Conservation (phyloP, 2,113 vertebrate genomes). For the Callaeas wilsoni region DNA sequence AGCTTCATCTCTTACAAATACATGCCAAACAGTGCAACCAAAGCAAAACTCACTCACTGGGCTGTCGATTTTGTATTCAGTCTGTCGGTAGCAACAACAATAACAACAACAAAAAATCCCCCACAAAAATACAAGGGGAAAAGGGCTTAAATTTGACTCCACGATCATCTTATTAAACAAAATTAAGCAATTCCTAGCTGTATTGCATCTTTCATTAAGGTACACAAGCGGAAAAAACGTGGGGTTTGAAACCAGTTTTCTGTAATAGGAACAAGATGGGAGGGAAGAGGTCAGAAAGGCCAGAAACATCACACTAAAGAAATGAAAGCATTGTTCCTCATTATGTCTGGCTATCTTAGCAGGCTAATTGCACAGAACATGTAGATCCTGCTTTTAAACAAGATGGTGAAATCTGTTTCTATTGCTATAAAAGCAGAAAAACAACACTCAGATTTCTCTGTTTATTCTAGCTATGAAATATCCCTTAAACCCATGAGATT, state of each 20-base stretch:
- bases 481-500: not conserved
- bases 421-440: not conserved
- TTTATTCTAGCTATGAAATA: not conserved
- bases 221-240: not conserved
- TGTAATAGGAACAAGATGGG: not conserved
- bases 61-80: not conserved
- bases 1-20: not conserved
- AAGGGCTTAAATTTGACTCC: not conserved
- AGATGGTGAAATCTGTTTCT: not conserved
- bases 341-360: not conserved
- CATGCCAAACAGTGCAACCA: not conserved
- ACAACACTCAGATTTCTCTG: not conserved
- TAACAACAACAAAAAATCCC: accelerated
- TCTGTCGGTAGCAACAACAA: not conserved
- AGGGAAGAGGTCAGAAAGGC: not conserved
- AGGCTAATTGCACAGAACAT: not conserved
- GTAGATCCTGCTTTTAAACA: not conserved
- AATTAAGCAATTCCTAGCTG: not conserved
- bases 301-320: not conserved
- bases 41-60: not conserved
- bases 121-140: not conserved
- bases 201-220: not conserved
- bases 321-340: not conserved
- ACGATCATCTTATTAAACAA: not conserved
- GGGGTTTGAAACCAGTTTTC: not conserved